Evolutionary conservation across 1,140 invertebrate genomes (phyloP).

Genomic region (Meloidogyne chitwoodi): DNA sequence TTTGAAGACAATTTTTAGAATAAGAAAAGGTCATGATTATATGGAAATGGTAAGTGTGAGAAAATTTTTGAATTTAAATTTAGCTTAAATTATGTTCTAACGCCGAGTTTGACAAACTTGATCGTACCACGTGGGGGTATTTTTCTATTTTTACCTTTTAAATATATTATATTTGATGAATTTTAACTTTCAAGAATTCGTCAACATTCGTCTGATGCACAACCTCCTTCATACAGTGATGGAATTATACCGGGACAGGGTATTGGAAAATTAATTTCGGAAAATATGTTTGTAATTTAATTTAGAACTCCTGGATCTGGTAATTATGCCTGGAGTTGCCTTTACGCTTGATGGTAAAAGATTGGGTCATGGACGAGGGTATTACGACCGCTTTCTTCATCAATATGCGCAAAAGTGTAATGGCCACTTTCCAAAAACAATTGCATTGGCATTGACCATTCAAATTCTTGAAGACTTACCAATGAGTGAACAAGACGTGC

Average conservation of each 20-base stretch:
- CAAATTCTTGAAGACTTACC: slow-evolving; percentile 25
- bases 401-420: slow-evolving; percentile 12
- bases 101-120: not conserved
- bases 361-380: slow-evolving; percentile 28
- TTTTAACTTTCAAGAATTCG: slow-evolving; percentile 17
- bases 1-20: slow-evolving; percentile 25
- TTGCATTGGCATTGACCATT: slow-evolving; percentile 18
- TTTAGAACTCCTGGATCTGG: slow-evolving; percentile 21
- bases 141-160: not conserved
- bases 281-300: not conserved
- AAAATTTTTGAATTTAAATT: not conserved
- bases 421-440: slow-evolving; percentile 9
- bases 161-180: not conserved
- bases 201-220: not conserved
- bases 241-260: not conserved
- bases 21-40: slow-evolving; percentile 7
- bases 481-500: slow-evolving; percentile 23
- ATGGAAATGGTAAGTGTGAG: slow-evolving; percentile 1
- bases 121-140: not conserved
- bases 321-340: slow-evolving; percentile 31
- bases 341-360: slow-evolving; percentile 25
- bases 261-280: not conserved
- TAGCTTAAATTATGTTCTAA: not conserved
- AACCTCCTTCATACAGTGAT: not conserved
- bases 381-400: slow-evolving; percentile 31